Conservation (phyloP, 2,113 vertebrate species). For the Hippocampus comes region DNA sequence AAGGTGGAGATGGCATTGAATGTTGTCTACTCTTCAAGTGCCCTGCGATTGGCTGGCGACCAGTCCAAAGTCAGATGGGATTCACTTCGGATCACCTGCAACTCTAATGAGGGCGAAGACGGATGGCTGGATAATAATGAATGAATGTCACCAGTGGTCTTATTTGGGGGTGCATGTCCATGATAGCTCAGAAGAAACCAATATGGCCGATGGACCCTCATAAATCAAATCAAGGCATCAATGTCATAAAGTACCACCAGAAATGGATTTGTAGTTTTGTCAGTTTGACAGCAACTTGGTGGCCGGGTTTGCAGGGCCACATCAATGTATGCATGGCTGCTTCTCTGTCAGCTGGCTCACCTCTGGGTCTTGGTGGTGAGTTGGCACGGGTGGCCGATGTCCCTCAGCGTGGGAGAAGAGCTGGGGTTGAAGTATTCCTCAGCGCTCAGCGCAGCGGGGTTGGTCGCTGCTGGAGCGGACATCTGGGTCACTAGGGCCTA, state of each 20-base stretch:
- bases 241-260: background rate
- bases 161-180: background rate
- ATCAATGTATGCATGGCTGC: slow-evolving; percentile 5
- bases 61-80: too few relatives aligned
- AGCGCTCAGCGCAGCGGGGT: slow-evolving; percentile 87
- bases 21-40: too few relatives aligned
- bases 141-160: background rate
- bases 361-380: slow-evolving; percentile 98
- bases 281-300: slow-evolving; percentile 20
- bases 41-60: too few relatives aligned
- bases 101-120: background rate
- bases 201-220: background rate
- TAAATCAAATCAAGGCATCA: slow-evolving; percentile 22
- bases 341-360: slow-evolving; percentile 61
- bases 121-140: background rate
- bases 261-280: slow-evolving; percentile 19
- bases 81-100: background rate
- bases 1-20: too few relatives aligned
- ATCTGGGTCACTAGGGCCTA: slow-evolving; percentile 93
- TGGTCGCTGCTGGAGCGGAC: slow-evolving; percentile 78
- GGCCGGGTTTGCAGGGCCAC: background rate
- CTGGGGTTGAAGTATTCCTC: slow-evolving; percentile 96
- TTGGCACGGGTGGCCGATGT: slow-evolving; percentile 92
- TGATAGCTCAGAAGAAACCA: background rate
- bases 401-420: slow-evolving; percentile 79